A percentile compares a stretch with the other conserved stretches of the same genome.
phyloP scores from a whole-genome alignment of 1,140 invertebrate species.

The Cotesia glomerata region DNA sequence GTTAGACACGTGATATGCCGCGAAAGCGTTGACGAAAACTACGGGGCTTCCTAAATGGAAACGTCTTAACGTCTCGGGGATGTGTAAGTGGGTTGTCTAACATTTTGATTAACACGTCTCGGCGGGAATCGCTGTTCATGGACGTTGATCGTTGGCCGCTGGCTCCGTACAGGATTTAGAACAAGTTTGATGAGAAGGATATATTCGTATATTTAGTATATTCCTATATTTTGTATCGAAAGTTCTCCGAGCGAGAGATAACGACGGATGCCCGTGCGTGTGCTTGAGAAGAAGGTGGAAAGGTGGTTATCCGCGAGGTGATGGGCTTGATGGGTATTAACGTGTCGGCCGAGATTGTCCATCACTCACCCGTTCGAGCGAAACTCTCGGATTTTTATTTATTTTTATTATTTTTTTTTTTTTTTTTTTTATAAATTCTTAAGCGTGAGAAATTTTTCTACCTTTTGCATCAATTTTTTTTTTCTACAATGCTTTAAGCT shows the following conservation, averaged over 20 bases:
- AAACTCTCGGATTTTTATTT: not conserved
- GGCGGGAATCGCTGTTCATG: slow-evolving; percentile 29
- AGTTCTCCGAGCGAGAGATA: not conserved
- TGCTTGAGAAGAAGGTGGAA: slow-evolving; percentile 43
- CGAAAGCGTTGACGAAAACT: slow-evolving; percentile 26
- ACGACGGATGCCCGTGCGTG: slow-evolving; percentile 8
- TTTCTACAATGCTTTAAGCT: too few relatives aligned
- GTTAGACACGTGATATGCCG: slow-evolving; percentile 13
- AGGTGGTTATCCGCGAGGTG: slow-evolving; percentile 49
- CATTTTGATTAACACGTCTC: slow-evolving; percentile 65
- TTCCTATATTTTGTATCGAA: too few relatives aligned
- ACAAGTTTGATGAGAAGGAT: not conserved
- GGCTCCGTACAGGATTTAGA: slow-evolving; percentile 19
- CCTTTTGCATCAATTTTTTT: too few relatives aligned
- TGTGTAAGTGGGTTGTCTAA: slow-evolving; percentile 65
- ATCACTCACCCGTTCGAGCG: slow-evolving; percentile 26
- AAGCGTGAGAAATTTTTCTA: too few relatives aligned
- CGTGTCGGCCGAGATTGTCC: slow-evolving; percentile 45
- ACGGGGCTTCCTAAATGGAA: slow-evolving; percentile 57
- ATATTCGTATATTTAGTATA: too few relatives aligned
- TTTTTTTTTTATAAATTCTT: too few relatives aligned
- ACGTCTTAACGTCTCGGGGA: slow-evolving; percentile 62
- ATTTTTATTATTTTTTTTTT: too few relatives aligned
- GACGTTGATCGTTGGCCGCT: slow-evolving; percentile 13
- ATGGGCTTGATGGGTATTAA: slow-evolving; percentile 56